phyloP scores from a whole-genome alignment of 2,797 vertebrate genomes.

The Manis javanica region DNA sequence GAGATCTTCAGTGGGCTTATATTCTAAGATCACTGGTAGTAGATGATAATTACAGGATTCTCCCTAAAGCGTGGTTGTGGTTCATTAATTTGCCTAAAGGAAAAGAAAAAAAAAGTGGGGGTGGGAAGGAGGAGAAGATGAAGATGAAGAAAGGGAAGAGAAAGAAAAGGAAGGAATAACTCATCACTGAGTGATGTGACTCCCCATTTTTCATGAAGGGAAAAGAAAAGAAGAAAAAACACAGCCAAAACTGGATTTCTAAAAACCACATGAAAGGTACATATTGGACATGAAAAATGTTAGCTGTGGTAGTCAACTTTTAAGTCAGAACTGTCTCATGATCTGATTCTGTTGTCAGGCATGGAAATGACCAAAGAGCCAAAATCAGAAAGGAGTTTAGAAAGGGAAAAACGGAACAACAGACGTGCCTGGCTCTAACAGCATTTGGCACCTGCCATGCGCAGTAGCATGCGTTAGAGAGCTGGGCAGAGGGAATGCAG shows the following conservation, averaged over 20 bases:
- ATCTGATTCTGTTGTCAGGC: neutral
- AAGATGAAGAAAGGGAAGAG: too few relatives aligned
- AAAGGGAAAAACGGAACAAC: slow-evolving; percentile 9
- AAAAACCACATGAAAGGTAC: neutral
- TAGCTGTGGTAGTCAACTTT: neutral
- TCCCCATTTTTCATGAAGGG: neutral
- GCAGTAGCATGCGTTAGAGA: neutral
- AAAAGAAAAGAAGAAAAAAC: too few relatives aligned
- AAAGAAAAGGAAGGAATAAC: neutral
- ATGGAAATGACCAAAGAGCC: neutral
- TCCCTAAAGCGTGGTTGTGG: neutral
- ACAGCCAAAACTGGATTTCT: neutral
- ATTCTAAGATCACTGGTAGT: neutral
- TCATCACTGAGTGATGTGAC: neutral
- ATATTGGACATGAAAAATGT: neutral
- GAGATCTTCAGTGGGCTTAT: neutral
- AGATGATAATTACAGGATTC: neutral
- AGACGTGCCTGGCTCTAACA: slow-evolving; percentile 54
- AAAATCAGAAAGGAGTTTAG: neutral
- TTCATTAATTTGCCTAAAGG: neutral
- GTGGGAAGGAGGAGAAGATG: neutral
- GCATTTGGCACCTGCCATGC: slow-evolving; percentile 41
- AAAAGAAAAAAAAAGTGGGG: neutral
- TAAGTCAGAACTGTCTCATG: neutral
- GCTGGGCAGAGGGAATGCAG: neutral